These are phyloP conservation scores for Gymnarchus niloticus DNA, from an alignment of 2,113 vertebrate genomes.

Conservation along the genomic window DNA sequence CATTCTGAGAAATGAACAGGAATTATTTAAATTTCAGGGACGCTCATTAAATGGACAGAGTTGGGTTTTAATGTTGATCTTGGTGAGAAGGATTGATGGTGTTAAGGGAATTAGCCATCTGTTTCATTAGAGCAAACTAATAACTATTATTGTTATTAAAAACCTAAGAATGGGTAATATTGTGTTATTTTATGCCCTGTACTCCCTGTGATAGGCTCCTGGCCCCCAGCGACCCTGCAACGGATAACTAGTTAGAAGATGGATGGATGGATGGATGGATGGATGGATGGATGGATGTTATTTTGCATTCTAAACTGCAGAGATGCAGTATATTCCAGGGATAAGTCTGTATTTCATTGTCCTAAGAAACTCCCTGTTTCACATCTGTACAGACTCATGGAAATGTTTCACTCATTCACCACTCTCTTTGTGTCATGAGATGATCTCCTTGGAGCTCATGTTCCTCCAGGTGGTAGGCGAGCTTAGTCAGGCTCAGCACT, in stretches of 20 bases:
- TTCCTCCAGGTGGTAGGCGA: too few species aligned
- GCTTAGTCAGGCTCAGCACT: neutral
- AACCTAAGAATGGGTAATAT: neutral
- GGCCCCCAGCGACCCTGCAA: too few species aligned
- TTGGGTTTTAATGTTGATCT: neutral
- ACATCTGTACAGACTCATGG: neutral
- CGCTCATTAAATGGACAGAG: neutral
- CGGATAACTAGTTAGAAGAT: too few species aligned
- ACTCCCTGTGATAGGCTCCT: too few species aligned
- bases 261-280: too few species aligned
- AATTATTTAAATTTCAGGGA: neutral
- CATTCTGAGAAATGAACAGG: neutral
- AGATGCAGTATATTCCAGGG: too few species aligned
- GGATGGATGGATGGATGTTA: too few species aligned
- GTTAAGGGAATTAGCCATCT: neutral
- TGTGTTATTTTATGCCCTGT: neutral
- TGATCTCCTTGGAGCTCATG: neutral
- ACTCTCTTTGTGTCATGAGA: neutral
- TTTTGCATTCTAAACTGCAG: too few species aligned
- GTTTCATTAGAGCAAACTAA: neutral
- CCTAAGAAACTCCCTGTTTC: neutral
- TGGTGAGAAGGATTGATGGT: neutral
- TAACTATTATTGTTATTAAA: neutral
- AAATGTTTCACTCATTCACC: neutral
- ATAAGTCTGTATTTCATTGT: neutral